Conservation (phyloP, 2,113 vertebrate genomes). For the Gasterosteus aculeatus region DNA sequence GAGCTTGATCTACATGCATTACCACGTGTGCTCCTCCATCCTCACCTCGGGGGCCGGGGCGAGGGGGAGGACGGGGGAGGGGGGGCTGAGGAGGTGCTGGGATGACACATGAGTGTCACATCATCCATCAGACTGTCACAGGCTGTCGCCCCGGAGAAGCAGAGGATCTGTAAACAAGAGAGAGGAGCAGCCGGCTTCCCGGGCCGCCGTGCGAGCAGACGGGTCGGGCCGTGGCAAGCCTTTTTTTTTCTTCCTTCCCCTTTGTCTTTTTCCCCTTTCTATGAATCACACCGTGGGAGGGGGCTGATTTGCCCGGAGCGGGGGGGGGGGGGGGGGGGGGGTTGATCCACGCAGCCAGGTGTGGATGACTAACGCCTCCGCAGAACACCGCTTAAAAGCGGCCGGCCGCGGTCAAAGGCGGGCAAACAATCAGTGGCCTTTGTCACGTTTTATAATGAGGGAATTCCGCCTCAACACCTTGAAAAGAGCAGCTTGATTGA, state of each 20-base stretch:
- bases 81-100: conserved; percentile 13
- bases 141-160: conserved; percentile 61
- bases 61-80: conserved; percentile 19
- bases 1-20: conserved; percentile 29
- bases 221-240: conserved; percentile 29
- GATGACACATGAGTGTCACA: conserved; percentile 71
- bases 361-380: conserved; percentile 46
- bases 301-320: conserved; percentile 29
- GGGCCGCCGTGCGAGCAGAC: conserved; percentile 31
- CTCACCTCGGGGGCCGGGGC: conserved; percentile 8
- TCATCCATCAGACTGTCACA: conserved; percentile 77
- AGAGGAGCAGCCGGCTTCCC: conserved; percentile 41
- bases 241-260: not conserved
- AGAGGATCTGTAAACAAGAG: conserved; percentile 74
- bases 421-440: conserved; percentile 33
- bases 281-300: conserved; percentile 40
- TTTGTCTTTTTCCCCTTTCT: not conserved
- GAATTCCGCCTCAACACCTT: conserved; percentile 14
- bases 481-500: conserved; percentile 8
- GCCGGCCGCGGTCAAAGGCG: not conserved
- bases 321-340: conserved; percentile 11
- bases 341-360: conserved; percentile 49
- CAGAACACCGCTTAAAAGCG: conserved; percentile 24
- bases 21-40: conserved; percentile 14
- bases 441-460: conserved; percentile 42